These are phyloP conservation scores for Rhyzopertha dominica DNA, from an alignment of 1,140 invertebrate genomes.

Conservation along the genomic window DNA sequence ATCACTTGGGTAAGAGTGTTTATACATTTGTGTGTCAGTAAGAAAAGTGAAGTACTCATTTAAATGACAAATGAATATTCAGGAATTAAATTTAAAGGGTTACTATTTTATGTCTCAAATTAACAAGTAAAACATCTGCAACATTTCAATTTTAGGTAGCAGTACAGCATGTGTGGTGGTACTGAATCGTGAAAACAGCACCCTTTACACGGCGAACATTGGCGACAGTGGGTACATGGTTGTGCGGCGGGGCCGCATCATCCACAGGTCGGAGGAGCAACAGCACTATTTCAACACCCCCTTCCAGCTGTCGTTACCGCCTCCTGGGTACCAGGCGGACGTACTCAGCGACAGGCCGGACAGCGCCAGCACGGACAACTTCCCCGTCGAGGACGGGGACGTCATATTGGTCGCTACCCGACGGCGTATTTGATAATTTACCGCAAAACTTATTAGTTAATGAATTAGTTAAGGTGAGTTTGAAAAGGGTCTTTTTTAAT, in stretches of 20 bases:
- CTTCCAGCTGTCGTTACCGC: conserved; percentile 91
- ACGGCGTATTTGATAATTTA: conserved; percentile 97
- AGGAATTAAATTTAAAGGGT: too few relatives aligned
- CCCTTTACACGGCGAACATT: conserved; percentile 92
- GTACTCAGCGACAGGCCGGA: conserved; percentile 90
- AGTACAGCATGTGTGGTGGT: conserved; percentile 96
- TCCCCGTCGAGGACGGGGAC: conserved; percentile 90
- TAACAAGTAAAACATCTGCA: too few relatives aligned
- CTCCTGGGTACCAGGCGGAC: conserved; percentile 76
- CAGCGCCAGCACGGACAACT: conserved; percentile 83
- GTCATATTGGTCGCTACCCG: conserved; percentile 93
- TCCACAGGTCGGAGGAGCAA: conserved; percentile 91
- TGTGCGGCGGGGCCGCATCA: conserved; percentile 76
- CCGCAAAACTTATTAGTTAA: conserved; percentile 82
- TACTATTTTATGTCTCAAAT: too few relatives aligned
- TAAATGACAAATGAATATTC: too few relatives aligned
- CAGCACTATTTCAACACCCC: conserved; percentile 99
- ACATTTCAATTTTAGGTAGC: conserved; percentile 81
- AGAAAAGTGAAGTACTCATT: too few relatives aligned
- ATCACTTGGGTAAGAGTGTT: too few relatives aligned
- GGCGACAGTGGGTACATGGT: conserved; percentile 98
- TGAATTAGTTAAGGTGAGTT: conserved; percentile 61
- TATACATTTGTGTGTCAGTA: too few relatives aligned
- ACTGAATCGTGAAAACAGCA: conserved; percentile 81
- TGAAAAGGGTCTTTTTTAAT: too few relatives aligned